Evolutionary conservation across 2,113 vertebrate species (phyloP).

Genomic region (Passerina amoena): DNA sequence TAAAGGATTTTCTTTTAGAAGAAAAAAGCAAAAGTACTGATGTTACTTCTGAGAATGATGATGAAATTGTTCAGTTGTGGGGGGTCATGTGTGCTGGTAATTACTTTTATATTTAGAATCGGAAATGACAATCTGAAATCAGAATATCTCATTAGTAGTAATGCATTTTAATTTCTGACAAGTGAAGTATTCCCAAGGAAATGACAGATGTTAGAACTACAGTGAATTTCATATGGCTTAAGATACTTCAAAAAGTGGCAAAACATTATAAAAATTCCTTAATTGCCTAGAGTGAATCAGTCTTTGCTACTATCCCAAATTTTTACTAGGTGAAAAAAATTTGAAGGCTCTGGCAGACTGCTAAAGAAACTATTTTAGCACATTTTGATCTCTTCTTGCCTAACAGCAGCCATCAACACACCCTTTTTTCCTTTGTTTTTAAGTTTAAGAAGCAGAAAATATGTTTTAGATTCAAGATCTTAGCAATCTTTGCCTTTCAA

Average conservation of each 20-base stretch:
- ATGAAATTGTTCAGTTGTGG: not conserved
- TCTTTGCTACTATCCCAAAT: not conserved
- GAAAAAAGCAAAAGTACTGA: not conserved
- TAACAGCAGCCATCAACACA: not conserved
- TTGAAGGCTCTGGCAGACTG: not conserved
- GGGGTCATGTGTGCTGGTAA: not conserved
- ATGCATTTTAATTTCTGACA: slow-evolving; percentile 38
- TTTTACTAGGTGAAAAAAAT: not conserved
- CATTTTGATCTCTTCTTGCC: not conserved
- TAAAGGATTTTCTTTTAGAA: not conserved
- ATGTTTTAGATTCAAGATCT: not conserved
- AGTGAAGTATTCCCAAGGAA: not conserved
- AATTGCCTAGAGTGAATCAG: not conserved
- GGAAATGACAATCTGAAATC: slow-evolving; percentile 28
- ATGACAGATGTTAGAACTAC: not conserved
- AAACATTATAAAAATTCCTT: not conserved
- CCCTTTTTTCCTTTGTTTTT: not conserved
- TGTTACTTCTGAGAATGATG: not conserved
- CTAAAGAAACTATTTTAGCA: not conserved
- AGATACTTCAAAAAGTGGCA: not conserved
- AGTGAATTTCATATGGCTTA: not conserved
- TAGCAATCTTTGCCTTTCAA: not conserved
- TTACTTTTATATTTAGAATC: slow-evolving; percentile 25
- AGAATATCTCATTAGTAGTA: slow-evolving; percentile 14
- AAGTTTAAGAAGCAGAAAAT: not conserved